These are phyloP conservation scores for Odontothrips loti DNA, from an alignment of 2,888 invertebrate genomes.

Conservation along the genomic window DNA sequence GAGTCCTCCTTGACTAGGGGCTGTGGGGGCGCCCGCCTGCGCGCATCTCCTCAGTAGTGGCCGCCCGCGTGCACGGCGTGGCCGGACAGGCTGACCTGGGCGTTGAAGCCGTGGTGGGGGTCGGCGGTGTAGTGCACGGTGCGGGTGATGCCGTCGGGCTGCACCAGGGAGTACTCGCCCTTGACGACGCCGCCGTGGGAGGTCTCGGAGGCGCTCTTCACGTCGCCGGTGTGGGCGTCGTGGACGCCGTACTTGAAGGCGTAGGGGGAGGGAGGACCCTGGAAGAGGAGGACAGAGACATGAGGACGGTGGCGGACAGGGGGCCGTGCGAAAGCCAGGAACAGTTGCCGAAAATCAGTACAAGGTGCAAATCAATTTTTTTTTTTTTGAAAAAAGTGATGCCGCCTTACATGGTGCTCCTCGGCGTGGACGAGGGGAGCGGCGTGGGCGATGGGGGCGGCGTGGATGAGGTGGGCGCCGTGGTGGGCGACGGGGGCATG, in stretches of 20 bases:
- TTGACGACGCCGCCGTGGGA: no score
- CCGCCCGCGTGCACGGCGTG: neutral
- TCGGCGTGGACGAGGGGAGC: slow-evolving; percentile 1
- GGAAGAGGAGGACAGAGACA: neutral
- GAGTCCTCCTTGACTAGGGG: slow-evolving; percentile 12
- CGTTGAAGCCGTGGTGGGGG: slow-evolving; percentile 10
- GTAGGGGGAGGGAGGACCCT: slow-evolving; percentile 17
- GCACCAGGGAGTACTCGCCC: no score
- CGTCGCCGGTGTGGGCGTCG: slow-evolving; percentile 9
- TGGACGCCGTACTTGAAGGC: slow-evolving; percentile 24
- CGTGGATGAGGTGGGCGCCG: neutral
- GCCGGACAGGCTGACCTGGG: slow-evolving; percentile 12
- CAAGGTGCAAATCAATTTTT: neutral
- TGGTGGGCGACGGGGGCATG: slow-evolving; percentile 4
- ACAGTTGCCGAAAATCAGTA: neutral
- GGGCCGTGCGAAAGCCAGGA: neutral
- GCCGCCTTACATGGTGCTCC: neutral
- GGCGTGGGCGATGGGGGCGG: no score
- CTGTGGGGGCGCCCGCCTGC: neutral
- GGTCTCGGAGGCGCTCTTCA: no score
- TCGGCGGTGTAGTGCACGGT: slow-evolving; percentile 20
- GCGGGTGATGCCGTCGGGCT: no score
- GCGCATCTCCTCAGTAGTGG: neutral
- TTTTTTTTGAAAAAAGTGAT: neutral
- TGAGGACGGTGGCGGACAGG: neutral